Evolutionary conservation across 2,797 vertebrate genomes (phyloP).

Genomic region (Myotis pilosus): DNA sequence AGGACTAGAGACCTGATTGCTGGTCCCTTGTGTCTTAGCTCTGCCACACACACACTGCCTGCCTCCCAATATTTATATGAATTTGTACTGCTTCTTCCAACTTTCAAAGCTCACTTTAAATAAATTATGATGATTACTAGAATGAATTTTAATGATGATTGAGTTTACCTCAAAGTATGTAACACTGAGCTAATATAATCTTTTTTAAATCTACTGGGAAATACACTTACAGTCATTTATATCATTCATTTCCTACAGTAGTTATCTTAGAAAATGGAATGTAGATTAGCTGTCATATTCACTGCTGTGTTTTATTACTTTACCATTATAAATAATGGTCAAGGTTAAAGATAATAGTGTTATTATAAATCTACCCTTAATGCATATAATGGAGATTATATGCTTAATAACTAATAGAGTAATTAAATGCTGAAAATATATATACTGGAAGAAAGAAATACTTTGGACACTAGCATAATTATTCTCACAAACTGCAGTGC

Average conservation of each 20-base stretch:
- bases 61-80: neutral
- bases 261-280: slow-evolving; percentile 37
- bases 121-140: slow-evolving; percentile 13
- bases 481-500: neutral
- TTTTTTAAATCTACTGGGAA: slow-evolving; percentile 39
- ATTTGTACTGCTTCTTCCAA: neutral
- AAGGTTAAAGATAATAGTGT: slow-evolving; percentile 58
- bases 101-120: slow-evolving; percentile 37
- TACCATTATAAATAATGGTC: slow-evolving; percentile 57
- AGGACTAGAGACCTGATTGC: neutral
- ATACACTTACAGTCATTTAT: slow-evolving; percentile 27
- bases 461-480: slow-evolving; percentile 9
- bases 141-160: slow-evolving; percentile 43
- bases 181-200: neutral
- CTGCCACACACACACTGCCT: neutral
- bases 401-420: neutral
- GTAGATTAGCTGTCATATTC: slow-evolving; percentile 25
- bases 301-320: slow-evolving; percentile 55
- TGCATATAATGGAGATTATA: slow-evolving; percentile 19
- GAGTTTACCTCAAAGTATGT: slow-evolving; percentile 50
- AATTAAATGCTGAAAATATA: slow-evolving; percentile 45
- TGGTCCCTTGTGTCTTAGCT: neutral
- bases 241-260: neutral
- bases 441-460: neutral
- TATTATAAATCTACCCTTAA: slow-evolving; percentile 51